phyloP scores from a whole-genome alignment of 2,797 vertebrate species.

The Sebastes nivosus region DNA sequence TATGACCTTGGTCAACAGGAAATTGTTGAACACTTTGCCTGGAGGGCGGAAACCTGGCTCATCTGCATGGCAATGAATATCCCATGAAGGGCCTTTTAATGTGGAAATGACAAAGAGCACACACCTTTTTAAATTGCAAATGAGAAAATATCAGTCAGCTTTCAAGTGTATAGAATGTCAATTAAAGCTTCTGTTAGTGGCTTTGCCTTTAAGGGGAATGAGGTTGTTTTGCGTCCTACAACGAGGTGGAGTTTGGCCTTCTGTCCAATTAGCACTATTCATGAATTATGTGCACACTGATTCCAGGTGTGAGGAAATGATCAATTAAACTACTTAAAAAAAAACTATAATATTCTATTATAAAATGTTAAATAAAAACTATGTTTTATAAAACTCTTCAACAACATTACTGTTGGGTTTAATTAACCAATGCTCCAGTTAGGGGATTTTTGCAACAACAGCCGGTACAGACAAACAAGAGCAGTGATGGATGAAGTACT shows the following conservation, averaged over 20 bases:
- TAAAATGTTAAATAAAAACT: not conserved
- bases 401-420: not conserved
- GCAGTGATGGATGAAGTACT: not conserved
- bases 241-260: not conserved
- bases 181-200: slow-evolving; percentile 50
- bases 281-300: not conserved
- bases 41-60: slow-evolving; percentile 36
- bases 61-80: slow-evolving; percentile 58
- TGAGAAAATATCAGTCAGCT: slow-evolving; percentile 42
- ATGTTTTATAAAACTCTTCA: not conserved
- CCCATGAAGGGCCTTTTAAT: slow-evolving; percentile 60
- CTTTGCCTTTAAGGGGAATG: slow-evolving; percentile 22
- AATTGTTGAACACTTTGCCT: slow-evolving; percentile 53
- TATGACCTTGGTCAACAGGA: slow-evolving; percentile 66
- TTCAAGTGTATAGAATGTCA: slow-evolving; percentile 37
- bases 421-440: not conserved
- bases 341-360: not conserved
- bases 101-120: slow-evolving; percentile 52
- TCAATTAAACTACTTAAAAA: not conserved
- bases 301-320: not conserved
- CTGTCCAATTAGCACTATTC: slow-evolving; percentile 23
- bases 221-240: slow-evolving; percentile 21
- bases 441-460: not conserved
- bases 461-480: not conserved
- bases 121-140: slow-evolving; percentile 62